Evolutionary conservation across 1,140 invertebrate genomes (phyloP), one percentile per base, ranked within the genome.

Genomic region (Pogonognathellus flavescens): DNA sequence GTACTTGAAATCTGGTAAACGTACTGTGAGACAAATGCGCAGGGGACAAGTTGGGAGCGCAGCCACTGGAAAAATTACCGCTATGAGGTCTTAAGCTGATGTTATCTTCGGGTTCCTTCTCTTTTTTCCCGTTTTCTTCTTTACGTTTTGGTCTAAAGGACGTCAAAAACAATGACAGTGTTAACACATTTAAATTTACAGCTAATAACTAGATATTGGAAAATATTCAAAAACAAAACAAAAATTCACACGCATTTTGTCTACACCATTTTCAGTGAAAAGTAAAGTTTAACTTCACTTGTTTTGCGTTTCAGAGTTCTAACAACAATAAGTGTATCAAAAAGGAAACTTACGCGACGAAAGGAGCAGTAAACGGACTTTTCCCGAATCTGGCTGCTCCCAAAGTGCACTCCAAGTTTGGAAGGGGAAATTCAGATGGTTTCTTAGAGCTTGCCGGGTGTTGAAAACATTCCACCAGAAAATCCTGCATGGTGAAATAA

Each of bases 41-140:
- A 6, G 85, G 87, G 0, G 88, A 87, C 18, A 86, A 41, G 53
- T 85, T 86, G 8, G 86, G 84, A 53, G 84, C 86, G 81, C 88
- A 88, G 31, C 88, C 88, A 81, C 84, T 86, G 13, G 86, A 84
- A 83, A 88, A 88, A 66, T 86, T 87, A 10, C 88, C 88, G 81
- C 88, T 88, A 41, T 88, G 88, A 22, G 88, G 88, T 18, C 88
- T 22, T 66, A 88, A 62, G 57, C 88, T 88, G 20, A 88, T 88
- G 52, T 81, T 88, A 41, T 88, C 88, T 57, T 86, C 85, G 16
- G 31, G 16, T n/a, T 88, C 87, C 18, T 70, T 66, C 18, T 85
- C 86, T 18, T 84, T 86, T 25, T 83, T 84, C 16, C 53, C 83
- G 53, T 66, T 82, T 41, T 84, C 70, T 20, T 86, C 82, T n/a